A percentile compares a stretch with the other conserved stretches of the same genome.
These are phyloP conservation scores for Arge pagana DNA, from an alignment of 2,888 invertebrate genomes.

Conservation along the genomic window DNA sequence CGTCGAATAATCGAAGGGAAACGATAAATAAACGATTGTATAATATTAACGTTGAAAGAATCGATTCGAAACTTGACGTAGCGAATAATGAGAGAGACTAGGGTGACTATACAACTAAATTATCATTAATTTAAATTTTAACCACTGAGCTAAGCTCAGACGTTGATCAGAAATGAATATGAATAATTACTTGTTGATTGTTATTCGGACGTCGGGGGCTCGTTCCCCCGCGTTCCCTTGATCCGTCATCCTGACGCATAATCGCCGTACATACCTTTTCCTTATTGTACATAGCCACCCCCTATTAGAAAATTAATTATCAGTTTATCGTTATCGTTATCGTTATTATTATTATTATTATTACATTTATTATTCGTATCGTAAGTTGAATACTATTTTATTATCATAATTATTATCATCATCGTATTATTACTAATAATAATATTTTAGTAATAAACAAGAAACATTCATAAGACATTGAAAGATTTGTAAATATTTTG, in stretches of 20 bases:
- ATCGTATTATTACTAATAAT: slow-evolving; percentile 24
- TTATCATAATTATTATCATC: slow-evolving; percentile 25
- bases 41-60: too few relatives aligned
- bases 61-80: too few relatives aligned
- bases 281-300: slow-evolving; percentile 33
- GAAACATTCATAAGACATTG: slow-evolving; percentile 23
- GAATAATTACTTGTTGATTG: slow-evolving; percentile 7
- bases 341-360: slow-evolving; percentile 27
- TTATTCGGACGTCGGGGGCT: not conserved
- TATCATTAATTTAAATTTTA: too few relatives aligned
- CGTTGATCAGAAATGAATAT: slow-evolving; percentile 1
- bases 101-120: not conserved
- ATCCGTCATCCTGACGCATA: not conserved
- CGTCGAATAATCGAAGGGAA: too few relatives aligned
- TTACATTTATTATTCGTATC: slow-evolving; percentile 27
- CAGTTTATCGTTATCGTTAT: slow-evolving; percentile 18
- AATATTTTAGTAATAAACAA: slow-evolving; percentile 33
- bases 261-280: not conserved
- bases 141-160: not conserved
- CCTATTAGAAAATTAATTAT: slow-evolving; percentile 24
- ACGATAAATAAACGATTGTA: too few relatives aligned
- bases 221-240: not conserved
- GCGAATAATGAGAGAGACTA: slow-evolving; percentile 1
- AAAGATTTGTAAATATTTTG: not conserved
- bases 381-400: slow-evolving; percentile 24